phyloP scores from a whole-genome alignment of 2,113 vertebrate species.

The Piprites chloris region DNA sequence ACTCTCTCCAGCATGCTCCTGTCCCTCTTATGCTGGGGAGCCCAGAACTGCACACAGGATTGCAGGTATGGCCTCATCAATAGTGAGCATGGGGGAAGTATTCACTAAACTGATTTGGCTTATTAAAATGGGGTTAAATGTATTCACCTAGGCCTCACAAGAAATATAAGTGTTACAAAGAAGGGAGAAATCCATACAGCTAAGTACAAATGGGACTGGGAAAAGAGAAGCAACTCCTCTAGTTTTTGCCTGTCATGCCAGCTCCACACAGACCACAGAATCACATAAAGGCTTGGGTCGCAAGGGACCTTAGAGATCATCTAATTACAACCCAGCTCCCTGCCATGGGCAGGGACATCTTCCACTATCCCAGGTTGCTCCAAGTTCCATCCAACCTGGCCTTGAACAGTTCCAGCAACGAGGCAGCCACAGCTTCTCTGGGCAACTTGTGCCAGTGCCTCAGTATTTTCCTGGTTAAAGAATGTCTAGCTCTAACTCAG shows the following conservation, averaged over 20 bases:
- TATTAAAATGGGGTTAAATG: background rate
- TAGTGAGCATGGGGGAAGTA: accelerated
- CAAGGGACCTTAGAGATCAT: background rate
- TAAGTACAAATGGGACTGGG: background rate
- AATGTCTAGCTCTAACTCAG: background rate
- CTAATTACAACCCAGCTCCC: background rate
- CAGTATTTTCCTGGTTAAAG: background rate
- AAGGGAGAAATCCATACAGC: background rate
- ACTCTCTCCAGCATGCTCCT: too few relatives aligned
- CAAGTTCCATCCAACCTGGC: background rate
- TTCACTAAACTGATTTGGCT: background rate
- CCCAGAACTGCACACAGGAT: background rate
- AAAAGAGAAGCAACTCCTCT: background rate
- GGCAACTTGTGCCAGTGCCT: background rate
- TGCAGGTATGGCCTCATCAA: background rate
- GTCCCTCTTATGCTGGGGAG: background rate
- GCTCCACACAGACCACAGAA: background rate
- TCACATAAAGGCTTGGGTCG: background rate
- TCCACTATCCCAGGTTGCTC: background rate
- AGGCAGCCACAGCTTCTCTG: background rate
- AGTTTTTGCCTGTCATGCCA: background rate
- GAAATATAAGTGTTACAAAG: background rate
- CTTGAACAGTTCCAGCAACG: background rate
- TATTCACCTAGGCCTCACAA: accelerated
- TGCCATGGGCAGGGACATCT: background rate